Conservation (phyloP, 2,797 vertebrate genomes). For the Serranus cabrilla region DNA sequence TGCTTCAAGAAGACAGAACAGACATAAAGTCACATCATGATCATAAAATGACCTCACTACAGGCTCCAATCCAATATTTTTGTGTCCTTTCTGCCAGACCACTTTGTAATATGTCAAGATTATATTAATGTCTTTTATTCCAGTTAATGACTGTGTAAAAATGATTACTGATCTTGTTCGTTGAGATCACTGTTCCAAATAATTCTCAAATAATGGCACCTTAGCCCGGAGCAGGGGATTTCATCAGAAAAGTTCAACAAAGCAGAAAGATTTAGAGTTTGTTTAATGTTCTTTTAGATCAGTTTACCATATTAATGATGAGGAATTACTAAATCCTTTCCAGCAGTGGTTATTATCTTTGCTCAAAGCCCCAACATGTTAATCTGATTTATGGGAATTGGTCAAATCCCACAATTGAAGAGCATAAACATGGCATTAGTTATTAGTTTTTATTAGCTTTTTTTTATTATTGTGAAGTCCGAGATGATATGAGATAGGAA, state of each 20-base stretch:
- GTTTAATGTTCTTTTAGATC: slow-evolving; percentile 34
- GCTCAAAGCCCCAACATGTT: slow-evolving; percentile 12
- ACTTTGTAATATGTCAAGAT: neutral
- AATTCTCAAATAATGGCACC: neutral
- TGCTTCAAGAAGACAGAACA: neutral
- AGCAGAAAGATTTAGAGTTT: neutral
- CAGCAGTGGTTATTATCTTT: slow-evolving; percentile 17
- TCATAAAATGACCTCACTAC: neutral
- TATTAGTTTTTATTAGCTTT: no score
- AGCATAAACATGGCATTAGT: no score
- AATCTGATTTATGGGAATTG: slow-evolving; percentile 20
- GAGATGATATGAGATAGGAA: no score
- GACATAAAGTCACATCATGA: neutral
- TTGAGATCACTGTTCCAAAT: slow-evolving; percentile 12
- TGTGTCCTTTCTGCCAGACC: neutral
- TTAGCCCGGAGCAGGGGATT: no score
- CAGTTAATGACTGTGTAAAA: neutral
- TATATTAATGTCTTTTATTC: slow-evolving; percentile 4
- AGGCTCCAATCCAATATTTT: neutral
- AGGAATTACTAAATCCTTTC: neutral
- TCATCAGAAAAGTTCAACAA: slow-evolving; percentile 7
- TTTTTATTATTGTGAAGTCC: no score
- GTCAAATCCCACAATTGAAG: no score
- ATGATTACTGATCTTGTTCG: neutral
- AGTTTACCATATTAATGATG: slow-evolving; percentile 26